phyloP scores from a whole-genome alignment of 1,140 invertebrate species.

The Drosophila persimilis region DNA sequence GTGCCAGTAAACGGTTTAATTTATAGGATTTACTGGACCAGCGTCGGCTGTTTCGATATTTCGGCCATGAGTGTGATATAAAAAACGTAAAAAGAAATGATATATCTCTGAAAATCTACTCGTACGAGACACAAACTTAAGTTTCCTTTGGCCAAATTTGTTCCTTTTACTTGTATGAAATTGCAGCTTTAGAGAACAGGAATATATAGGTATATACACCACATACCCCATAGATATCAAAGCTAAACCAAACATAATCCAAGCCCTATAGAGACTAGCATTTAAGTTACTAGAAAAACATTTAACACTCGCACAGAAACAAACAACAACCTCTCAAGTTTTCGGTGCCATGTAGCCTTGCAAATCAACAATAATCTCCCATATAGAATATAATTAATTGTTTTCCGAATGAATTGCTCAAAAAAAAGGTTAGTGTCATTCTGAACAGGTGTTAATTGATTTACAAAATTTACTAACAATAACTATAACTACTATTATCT shows the following conservation, averaged over 20 bases:
- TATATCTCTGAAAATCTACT: constrained; percentile 41
- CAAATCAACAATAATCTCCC: too few relatives aligned
- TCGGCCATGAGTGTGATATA: constrained; percentile 74
- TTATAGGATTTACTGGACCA: too few relatives aligned
- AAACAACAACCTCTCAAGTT: constrained; percentile 4
- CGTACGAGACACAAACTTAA: constrained; percentile 52
- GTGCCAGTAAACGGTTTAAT: not conserved
- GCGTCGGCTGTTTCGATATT: constrained; percentile 39
- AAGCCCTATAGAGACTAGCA: constrained; percentile 41
- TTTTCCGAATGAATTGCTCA: constrained; percentile 22
- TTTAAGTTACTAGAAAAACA: constrained; percentile 42
- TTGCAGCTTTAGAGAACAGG: constrained; percentile 61
- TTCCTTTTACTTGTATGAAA: constrained; percentile 67
- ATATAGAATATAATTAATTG: not conserved
- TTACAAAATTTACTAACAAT: too few relatives aligned
- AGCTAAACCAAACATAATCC: constrained; percentile 39
- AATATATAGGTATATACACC: constrained; percentile 30
- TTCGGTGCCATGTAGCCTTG: too few relatives aligned
- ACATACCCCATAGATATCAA: constrained; percentile 25
- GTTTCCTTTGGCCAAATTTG: constrained; percentile 75
- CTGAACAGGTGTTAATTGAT: too few relatives aligned
- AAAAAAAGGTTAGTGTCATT: constrained; percentile 2
- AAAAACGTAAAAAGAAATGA: constrained; percentile 47
- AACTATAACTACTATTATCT: too few relatives aligned
- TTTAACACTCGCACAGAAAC: constrained; percentile 44